phyloP scores from a whole-genome alignment of 1,140 invertebrate genomes.

The fruit fly (Drosophila melanogaster) region DNA sequence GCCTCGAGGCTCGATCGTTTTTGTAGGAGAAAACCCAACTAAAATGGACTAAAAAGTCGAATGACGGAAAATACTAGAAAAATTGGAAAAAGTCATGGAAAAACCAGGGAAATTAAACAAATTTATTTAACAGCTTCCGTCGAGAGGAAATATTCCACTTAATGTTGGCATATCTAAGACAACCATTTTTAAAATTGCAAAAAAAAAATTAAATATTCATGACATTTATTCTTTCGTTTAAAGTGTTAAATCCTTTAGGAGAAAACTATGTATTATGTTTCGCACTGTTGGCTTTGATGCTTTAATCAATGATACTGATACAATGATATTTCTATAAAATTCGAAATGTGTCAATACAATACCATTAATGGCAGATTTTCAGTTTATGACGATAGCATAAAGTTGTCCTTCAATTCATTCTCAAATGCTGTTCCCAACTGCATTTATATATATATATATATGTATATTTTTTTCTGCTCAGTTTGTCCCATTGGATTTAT shows the following conservation, averaged over 20 bases:
- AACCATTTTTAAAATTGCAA: neutral
- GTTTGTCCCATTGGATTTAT: conserved; percentile 27
- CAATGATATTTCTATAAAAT: neutral
- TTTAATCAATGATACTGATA: neutral
- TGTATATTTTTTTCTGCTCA: neutral
- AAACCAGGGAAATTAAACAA: conserved; percentile 18
- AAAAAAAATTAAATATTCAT: no score
- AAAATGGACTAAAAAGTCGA: conserved; percentile 4
- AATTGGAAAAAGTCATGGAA: neutral
- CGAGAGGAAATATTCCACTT: conserved; percentile 1
- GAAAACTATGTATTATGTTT: no score
- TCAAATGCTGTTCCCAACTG: conserved; percentile 4
- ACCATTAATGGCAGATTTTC: neutral
- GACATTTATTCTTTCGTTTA: neutral
- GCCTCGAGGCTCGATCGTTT: conserved; percentile 46
- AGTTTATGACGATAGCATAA: neutral
- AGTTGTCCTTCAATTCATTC: neutral
- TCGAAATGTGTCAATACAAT: neutral
- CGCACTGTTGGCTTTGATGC: no score
- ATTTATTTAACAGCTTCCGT: conserved; percentile 26
- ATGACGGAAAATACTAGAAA: neutral
- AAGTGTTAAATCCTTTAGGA: no score
- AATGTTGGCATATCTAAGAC: neutral
- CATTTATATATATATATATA: neutral
- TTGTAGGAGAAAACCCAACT: conserved; percentile 12